phyloP scores from a whole-genome alignment of 30 jellyfish, hydroid and myxozoan species.

The Chrysaora quinquecirrha region DNA sequence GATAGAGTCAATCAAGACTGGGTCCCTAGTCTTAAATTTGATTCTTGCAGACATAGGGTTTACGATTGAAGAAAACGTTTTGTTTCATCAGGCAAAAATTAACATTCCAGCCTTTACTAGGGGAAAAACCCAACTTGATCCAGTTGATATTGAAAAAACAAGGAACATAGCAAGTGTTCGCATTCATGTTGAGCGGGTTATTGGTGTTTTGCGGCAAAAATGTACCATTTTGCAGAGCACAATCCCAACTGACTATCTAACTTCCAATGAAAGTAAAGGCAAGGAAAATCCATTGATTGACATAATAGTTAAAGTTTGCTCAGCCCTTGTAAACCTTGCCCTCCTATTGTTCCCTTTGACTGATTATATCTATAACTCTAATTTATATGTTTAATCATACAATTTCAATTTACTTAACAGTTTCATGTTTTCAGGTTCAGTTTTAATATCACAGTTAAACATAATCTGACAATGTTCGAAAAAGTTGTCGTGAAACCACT shows the following conservation, averaged over 20 bases:
- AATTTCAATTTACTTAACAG: background rate
- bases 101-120: conserved; percentile 43
- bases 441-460: too few relatives aligned
- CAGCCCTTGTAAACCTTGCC: conserved; percentile 16
- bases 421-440: background rate
- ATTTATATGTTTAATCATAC: background rate
- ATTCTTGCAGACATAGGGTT: conserved; percentile 45
- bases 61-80: conserved; percentile 37
- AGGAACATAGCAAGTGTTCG: conserved; percentile 51
- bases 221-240: conserved; percentile 38
- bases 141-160: conserved; percentile 36
- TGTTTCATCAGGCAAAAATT: conserved; percentile 33
- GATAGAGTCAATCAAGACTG: too few relatives aligned
- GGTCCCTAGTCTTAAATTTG: too few relatives aligned
- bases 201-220: conserved; percentile 60
- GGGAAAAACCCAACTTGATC: conserved; percentile 57
- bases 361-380: background rate
- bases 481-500: too few relatives aligned
- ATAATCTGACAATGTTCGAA: too few relatives aligned
- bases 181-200: conserved; percentile 56
- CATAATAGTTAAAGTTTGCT: conserved; percentile 13
- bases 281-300: conserved; percentile 20
- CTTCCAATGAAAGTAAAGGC: conserved; percentile 5
- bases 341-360: background rate
- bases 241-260: conserved; percentile 16